Base-by-base conservation (phyloP, 2,797 vertebrate genomes). In the Limosa lapponica region DNA sequence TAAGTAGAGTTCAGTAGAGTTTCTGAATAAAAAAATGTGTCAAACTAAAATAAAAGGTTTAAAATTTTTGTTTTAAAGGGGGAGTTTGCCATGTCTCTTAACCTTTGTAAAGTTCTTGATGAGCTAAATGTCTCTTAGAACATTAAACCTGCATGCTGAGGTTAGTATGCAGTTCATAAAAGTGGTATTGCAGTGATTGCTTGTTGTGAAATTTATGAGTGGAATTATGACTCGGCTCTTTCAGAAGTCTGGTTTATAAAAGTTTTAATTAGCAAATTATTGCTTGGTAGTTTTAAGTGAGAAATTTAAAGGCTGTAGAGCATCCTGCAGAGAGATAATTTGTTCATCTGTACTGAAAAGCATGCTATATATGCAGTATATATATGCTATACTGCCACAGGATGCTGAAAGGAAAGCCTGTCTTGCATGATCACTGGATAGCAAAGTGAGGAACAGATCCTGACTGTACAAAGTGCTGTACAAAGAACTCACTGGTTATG, bases 401-500 rank as follows among this genome's bases (percentile, higher is more conserved):
- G 46, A 12, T 44, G 34, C 48, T 54, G 23, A 16, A 30, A 58
- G 48, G n/a, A 32, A 32, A 58, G 23, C 4, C 3, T 73, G 32
- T 7, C 43, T 19, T 46, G 20, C 4, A 11, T 46, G 77, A 18
- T 69, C 11, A 13, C 49, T n/a, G 6, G 43, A 4, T 6, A 16
- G 0, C 34, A 34, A 66, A 49, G 3, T 3, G 57, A 41, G 8
- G 17, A 15, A 10, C 23, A 23, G 37, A 15, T 51, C 49, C 13
- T 69, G 91, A 8, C 32, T 57, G n/a, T 6, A 3, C 0, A 0
- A 8, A 20, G 46, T 44, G 39, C 59, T 82, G 18, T 16, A 11
- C 6, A 18, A 23, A n/a, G 15, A 83, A 8, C 43, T 71, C 1
- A 1, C 37, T 16, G 14, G 19, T 9, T 49, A 1, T 1, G 7